Evolutionary conservation across 2,113 vertebrate species (phyloP), one percentile per base, ranked within the genome.

Genomic region (Protomyctophum bolini): DNA sequence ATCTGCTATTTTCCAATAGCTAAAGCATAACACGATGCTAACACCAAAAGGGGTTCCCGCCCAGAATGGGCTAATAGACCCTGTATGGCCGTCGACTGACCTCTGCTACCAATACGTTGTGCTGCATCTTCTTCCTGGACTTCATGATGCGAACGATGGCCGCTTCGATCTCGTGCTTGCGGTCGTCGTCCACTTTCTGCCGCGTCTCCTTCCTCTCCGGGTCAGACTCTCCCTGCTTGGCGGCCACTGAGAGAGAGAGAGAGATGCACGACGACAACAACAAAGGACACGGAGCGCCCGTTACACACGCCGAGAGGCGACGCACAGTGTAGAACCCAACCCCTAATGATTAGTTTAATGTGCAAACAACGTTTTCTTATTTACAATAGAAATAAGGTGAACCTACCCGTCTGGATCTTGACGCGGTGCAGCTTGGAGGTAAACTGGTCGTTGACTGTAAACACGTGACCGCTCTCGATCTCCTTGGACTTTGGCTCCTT

Each of bases 101-200:
- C 97, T 99, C 98, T 93, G 98, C 97, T 94, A 99, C 97, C 86
- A 99, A 92, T 73, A 99, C 95, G 8, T 98, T 99, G 93, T 99
- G 98, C 79, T 99, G 98, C 98, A 99, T 99, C 93, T 98, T 99
- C 95, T 99, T 99, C 73, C 98, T 96, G 80, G 97, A 99, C 91
- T 99, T 99, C 98, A 99, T 99, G 93, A 98, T 99, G 83, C 98
- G 95, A 72, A 99, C 98, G 68, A 99, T 99, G 88, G 98, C 98
- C 84, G 98, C 97, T 93, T 99, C 97, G 73, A 99, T 99, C 92
- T 99, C 98, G 58, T 99, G 98, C 88, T 99, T 99, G 86, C 97
- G 93, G 93, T 99, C 97, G 10, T 99, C 98, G 15, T 99, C 98
- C 82, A 99, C 97, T 90, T 99, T 99, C 93, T 99, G 97, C 69